Base-by-base conservation (phyloP, 2,888 invertebrate species). In the Hirtodrosophila alboralis region DNA sequence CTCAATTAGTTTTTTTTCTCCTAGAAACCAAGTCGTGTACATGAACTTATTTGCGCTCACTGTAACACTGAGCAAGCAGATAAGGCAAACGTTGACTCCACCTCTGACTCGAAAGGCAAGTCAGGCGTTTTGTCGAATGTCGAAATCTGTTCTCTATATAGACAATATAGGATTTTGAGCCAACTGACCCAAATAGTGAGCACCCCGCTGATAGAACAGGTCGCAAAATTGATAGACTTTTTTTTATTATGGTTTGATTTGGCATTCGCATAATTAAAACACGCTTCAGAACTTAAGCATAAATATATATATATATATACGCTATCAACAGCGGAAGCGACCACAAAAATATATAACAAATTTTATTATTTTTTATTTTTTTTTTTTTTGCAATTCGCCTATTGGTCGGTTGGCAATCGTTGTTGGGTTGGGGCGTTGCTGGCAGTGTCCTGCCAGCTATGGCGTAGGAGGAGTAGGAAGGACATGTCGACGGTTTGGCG, bases 331-430 rank as follows among this genome's bases (percentile, higher is more conserved):
- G 53, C 69, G 69, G 69, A 70, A 70, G 59, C 49, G 34, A 66
- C 49, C 40, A 14, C 37, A 43, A 18, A 21, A n/a, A n/a, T n/a
- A n/a, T n/a, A n/a, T n/a, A n/a, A n/a, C n/a, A n/a, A n/a, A n/a
- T n/a, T n/a, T n/a, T n/a, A n/a, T n/a, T n/a, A n/a, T n/a, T n/a
- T n/a, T n/a, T n/a, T n/a, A n/a, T n/a, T n/a, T n/a, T n/a, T n/a
- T n/a, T n/a, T n/a, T n/a, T n/a, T n/a, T n/a, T n/a, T n/a, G 70
- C 80, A 80, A 80, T 30, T 58, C 73, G 41, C 31, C 63, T 53
- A 78, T 78, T 78, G 78, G 78, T 70, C 61, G 77, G 37, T n/a
- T 40, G 45, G 13, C 56, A 6, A 4, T 18, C 12, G 1, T 18
- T 26, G 36, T 26, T 8, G 14, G 26, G 8, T 38, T 16, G 13